Percentiles rank a stretch among this genome's conserved stretches.
These are phyloP conservation scores for Parascotia fuliginaria DNA, from an alignment of 2,888 invertebrate genomes.

Conservation along the genomic window DNA sequence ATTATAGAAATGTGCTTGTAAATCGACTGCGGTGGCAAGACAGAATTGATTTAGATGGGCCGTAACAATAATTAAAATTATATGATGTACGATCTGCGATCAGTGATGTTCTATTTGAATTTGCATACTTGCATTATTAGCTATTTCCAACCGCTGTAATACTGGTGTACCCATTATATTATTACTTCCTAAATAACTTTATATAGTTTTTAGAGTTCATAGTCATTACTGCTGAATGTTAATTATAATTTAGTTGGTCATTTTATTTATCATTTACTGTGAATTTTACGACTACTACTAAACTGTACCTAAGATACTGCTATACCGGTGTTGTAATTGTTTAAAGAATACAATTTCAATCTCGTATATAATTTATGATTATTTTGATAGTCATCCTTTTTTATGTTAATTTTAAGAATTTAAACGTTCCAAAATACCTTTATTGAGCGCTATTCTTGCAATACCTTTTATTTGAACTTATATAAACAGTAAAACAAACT, in stretches of 20 bases:
- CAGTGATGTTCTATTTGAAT: constrained; percentile 31
- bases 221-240: constrained; percentile 16
- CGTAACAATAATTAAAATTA: constrained; percentile 72
- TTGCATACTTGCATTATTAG: constrained; percentile 27
- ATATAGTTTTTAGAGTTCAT: constrained; percentile 27
- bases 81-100: constrained; percentile 54
- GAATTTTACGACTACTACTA: background rate
- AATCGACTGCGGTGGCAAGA: constrained; percentile 56
- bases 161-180: constrained; percentile 18
- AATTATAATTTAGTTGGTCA: background rate
- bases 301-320: too few species aligned
- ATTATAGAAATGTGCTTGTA: constrained; percentile 65
- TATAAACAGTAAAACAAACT: too few species aligned
- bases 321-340: too few species aligned
- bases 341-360: too few species aligned
- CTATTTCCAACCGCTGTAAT: constrained; percentile 26
- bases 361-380: too few species aligned
- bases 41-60: constrained; percentile 74
- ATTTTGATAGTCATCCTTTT: too few species aligned
- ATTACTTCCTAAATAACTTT: constrained; percentile 26
- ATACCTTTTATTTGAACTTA: too few species aligned
- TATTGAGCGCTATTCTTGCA: too few species aligned
- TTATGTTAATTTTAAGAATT: too few species aligned
- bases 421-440: too few species aligned
- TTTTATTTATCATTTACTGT: background rate